These are phyloP conservation scores for Eristalis arbustorum DNA, from an alignment of 2,888 invertebrate genomes.

Conservation along the genomic window DNA sequence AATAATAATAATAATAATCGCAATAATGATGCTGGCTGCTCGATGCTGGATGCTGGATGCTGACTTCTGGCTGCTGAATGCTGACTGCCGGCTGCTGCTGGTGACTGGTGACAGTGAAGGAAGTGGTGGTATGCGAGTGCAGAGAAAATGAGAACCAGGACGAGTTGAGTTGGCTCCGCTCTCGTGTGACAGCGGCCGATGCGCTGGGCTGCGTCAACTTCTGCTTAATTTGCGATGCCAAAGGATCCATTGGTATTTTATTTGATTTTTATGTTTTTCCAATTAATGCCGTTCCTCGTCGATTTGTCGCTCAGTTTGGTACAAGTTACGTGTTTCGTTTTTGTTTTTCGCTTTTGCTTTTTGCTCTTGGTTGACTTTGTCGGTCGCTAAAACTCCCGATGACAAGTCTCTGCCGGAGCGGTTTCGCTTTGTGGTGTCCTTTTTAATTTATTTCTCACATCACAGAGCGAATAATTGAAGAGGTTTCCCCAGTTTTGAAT, in stretches of 20 bases:
- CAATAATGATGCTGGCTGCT: constrained; percentile 37
- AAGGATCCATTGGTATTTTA: constrained; percentile 63
- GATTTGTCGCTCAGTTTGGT: constrained; percentile 57
- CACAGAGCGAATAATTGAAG: constrained; percentile 57
- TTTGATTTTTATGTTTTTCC: constrained; percentile 69
- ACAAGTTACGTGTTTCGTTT: neutral
- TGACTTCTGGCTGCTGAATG: neutral
- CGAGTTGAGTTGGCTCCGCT: neutral
- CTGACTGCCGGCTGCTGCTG: neutral
- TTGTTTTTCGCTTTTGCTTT: neutral
- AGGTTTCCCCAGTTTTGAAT: constrained; percentile 19
- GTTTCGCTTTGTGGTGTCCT: constrained; percentile 50
- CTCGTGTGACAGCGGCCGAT: neutral
- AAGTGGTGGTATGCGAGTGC: neutral
- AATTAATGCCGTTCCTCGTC: constrained; percentile 59
- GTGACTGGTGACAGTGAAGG: neutral
- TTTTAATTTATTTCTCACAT: constrained; percentile 59
- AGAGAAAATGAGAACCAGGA: neutral
- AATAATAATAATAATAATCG: constrained; percentile 66
- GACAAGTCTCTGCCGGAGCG: constrained; percentile 23
- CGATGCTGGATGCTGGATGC: neutral
- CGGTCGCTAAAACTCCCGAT: constrained; percentile 11
- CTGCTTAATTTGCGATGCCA: constrained; percentile 50
- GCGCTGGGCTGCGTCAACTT: constrained; percentile 2
- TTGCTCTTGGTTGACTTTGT: neutral